Percentiles rank a stretch among this genome's conserved stretches.
These are phyloP conservation scores for Dione juno DNA, from an alignment of 2,888 invertebrate genomes.

Conservation along the genomic window DNA sequence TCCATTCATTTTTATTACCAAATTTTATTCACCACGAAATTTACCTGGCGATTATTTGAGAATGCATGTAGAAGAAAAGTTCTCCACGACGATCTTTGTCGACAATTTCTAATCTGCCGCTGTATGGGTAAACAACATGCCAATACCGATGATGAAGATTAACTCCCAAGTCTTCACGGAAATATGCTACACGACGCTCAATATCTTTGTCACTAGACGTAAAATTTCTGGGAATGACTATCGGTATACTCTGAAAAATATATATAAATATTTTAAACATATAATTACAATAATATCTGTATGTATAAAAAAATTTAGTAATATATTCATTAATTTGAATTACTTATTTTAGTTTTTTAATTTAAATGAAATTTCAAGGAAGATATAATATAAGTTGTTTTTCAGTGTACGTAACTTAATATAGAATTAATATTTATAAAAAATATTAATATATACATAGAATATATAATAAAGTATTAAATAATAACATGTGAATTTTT, in stretches of 20 bases:
- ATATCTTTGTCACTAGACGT: conserved; percentile 91
- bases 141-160: conserved; percentile 93
- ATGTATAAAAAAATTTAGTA: too few relatives aligned
- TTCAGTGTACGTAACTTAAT: background rate
- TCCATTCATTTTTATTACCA: too few relatives aligned
- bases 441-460: background rate
- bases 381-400: background rate
- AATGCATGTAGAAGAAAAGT: conserved; percentile 91
- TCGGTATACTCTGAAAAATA: conserved; percentile 81
- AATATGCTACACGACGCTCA: conserved; percentile 92
- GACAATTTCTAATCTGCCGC: conserved; percentile 74
- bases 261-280: too few relatives aligned
- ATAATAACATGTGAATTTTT: background rate
- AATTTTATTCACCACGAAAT: too few relatives aligned
- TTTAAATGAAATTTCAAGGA: too few relatives aligned
- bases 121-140: conserved; percentile 90
- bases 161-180: conserved; percentile 91
- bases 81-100: conserved; percentile 90
- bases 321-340: too few relatives aligned
- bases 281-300: too few relatives aligned
- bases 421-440: background rate
- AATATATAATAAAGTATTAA: background rate
- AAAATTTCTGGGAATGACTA: conserved; percentile 89
- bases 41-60: conserved; percentile 78
- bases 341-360: too few relatives aligned